phyloP scores from a whole-genome alignment of 23 tunicate genomes.

The Clavelina lepadiformis region DNA sequence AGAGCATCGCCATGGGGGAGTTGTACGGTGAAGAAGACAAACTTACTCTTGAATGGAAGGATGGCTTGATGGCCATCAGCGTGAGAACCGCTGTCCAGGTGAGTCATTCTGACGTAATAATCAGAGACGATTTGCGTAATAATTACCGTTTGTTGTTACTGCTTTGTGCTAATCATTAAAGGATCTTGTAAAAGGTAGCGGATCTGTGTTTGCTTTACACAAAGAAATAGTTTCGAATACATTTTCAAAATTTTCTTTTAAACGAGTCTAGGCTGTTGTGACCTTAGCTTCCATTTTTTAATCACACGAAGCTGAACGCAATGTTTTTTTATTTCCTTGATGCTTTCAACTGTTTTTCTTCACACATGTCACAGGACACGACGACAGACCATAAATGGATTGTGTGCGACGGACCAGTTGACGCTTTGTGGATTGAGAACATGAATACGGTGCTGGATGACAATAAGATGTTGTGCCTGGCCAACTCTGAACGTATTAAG shows the following conservation, averaged over 20 bases:
- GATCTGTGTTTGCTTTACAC: too few relatives aligned
- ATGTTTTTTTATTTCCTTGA: not conserved
- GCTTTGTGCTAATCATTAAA: too few relatives aligned
- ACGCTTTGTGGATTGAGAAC: slow-evolving; percentile 99
- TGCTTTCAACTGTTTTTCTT: not conserved
- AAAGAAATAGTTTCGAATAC: too few relatives aligned
- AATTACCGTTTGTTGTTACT: too few relatives aligned
- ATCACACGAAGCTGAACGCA: too few relatives aligned
- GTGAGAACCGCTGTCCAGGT: slow-evolving; percentile 98
- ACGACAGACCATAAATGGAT: slow-evolving; percentile 96
- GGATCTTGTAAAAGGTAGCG: too few relatives aligned
- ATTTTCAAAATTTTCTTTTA: too few relatives aligned
- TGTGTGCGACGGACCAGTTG: slow-evolving; percentile 99
- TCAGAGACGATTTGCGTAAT: too few relatives aligned
- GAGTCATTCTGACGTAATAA: too few relatives aligned
- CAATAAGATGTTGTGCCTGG: slow-evolving; percentile 99
- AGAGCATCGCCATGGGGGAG: slow-evolving; percentile 98
- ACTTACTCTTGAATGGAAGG: slow-evolving; percentile 98
- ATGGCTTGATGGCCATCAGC: slow-evolving; percentile 99
- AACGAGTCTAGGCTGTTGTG: too few relatives aligned
- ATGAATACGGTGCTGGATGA: slow-evolving; percentile 99
- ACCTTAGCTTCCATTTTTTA: too few relatives aligned
- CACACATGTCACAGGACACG: slow-evolving; percentile 64
- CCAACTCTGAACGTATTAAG: slow-evolving; percentile 98
- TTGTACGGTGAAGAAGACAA: slow-evolving; percentile 99